A percentile compares a stretch with the other conserved stretches of the same genome.
Evolutionary conservation across 2,888 invertebrate genomes (phyloP).

Genomic region (Liopterus haemorrhoidalis): DNA sequence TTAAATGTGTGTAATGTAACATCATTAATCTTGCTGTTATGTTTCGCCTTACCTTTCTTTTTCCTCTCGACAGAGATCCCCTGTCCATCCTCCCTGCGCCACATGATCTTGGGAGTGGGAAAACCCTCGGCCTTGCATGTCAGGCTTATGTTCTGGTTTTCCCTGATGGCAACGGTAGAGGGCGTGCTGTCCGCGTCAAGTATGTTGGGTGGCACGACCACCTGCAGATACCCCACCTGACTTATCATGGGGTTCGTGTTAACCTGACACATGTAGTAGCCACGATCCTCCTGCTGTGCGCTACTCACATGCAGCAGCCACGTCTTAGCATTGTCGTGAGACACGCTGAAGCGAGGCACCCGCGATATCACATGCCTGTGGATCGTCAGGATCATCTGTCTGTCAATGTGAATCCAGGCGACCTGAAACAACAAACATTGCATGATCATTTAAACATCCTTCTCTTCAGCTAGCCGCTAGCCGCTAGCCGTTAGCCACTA

Average conservation of each 20-base stretch:
- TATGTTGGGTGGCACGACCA: constrained; percentile 91
- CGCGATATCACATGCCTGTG: constrained; percentile 87
- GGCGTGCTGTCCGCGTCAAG: constrained; percentile 84
- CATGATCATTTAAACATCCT: no score
- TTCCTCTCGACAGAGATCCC: constrained; percentile 77
- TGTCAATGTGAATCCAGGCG: constrained; percentile 91
- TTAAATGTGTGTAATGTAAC: constrained; percentile 26
- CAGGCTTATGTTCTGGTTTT: constrained; percentile 90
- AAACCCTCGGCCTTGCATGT: constrained; percentile 88
- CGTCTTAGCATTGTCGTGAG: constrained; percentile 86
- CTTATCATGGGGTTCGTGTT: constrained; percentile 94
- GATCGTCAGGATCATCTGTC: constrained; percentile 89
- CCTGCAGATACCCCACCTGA: constrained; percentile 88
- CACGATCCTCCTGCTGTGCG: constrained; percentile 86
- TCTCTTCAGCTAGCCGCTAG: no score
- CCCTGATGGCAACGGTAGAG: constrained; percentile 85
- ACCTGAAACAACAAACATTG: constrained; percentile 54
- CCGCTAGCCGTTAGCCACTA: no score
- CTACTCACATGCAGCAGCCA: constrained; percentile 87
- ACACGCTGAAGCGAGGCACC: constrained; percentile 84
- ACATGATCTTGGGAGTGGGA: constrained; percentile 87
- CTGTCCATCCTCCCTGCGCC: constrained; percentile 87
- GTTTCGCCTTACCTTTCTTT: constrained; percentile 74
- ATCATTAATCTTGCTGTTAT: constrained; percentile 19
- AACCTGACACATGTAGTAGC: constrained; percentile 84